Evolutionary conservation across 2,797 vertebrate species (phyloP), one percentile per base, ranked within the genome.

Genomic region (Hippocampus kuda): DNA sequence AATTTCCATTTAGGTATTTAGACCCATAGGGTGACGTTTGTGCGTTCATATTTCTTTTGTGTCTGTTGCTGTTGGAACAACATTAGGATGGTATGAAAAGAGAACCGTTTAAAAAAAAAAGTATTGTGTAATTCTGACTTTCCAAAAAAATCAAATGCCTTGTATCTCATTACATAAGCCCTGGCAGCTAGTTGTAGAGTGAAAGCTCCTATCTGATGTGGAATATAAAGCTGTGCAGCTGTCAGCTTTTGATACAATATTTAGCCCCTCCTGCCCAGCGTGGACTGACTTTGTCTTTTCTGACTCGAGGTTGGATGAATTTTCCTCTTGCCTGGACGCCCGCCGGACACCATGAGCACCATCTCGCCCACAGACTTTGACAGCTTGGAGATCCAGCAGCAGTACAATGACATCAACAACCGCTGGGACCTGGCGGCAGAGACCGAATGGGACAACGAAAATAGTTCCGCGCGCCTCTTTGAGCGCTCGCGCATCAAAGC

Each of bases 391-490:
- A 96, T 96, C 85, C 95, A 96, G 87, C 94, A 95, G 85, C 95
- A 95, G 80, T 97, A 95, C 75, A 96, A 94, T 4, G 95, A 97
- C 87, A 94, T 96, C 88, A 97, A 97, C 86, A 96, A 96, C 87
- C 94, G 95, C 83, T 96, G 94, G 95, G 95, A 97, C 81, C 89
- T 94, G 77, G 91, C 91, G 27, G 91, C 93, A 0, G 94, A 95
- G 76, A 90, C 92, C 0, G 94, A 96, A 77, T 96, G 94, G 95
- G 94, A 96, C 80, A 95, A 95, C 75, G 95, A 96, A 88, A 95
- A 94, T 91, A 96, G 95, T 84, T 97, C 94, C 0, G 94, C 94
- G 0, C 90, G 95, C 20, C 93, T 95, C 70, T 97, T 96, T 1
- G 95, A 96, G 77, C 91, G 94, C 69, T 97, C 95, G 1, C 92